Evolutionary conservation across 2,797 vertebrate species (phyloP), one percentile per base, ranked within the genome.

Genomic region (Siniperca undulata): DNA sequence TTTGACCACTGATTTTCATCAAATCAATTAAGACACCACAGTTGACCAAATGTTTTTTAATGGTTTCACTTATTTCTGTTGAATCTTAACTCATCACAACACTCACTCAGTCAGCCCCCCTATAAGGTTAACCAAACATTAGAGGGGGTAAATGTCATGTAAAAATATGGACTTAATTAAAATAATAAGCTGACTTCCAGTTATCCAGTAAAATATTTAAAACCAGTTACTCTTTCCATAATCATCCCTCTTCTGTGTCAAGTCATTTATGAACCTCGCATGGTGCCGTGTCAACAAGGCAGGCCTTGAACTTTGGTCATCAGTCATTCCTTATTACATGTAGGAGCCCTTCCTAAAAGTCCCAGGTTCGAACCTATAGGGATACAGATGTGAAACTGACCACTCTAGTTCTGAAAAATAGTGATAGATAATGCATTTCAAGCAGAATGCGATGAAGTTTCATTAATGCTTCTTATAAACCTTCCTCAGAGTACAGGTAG

Each of bases 11-110:
- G 14, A 30, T 17, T 48, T 75, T 22, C 20, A 30, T 59, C 7
- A 66, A 80, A 72, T 50, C 7, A 82, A 80, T 2, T 9, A 34
- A 74, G 17, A 89, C 70, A 77, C 62, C 68, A 76, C 59, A 64
- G n/a, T 77, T 92, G 86, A 87, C 69, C 88, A 94, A 94, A 91
- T 72, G 52, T 92, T 85, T 92, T 95, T 95, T 95, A 94, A 92
- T 94, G 77, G 68, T 93, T 92, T 91, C 87, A 93, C 85, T 92
- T 86, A 91, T 69, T 92, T 93, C 86, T 88, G 77, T 80, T 82
- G 85, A 91, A 74, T 89, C 69, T 83, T 80, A 73, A 61, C 76
- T 88, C 89, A 88, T 91, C 89, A 89, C 88, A 93, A 91, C 92
- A 94, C 86, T 83, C 90, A 88, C 78, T 89, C 89, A 84, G 81